phyloP scores from a whole-genome alignment of 2,797 vertebrate genomes.

The Etheostoma perlongum region DNA sequence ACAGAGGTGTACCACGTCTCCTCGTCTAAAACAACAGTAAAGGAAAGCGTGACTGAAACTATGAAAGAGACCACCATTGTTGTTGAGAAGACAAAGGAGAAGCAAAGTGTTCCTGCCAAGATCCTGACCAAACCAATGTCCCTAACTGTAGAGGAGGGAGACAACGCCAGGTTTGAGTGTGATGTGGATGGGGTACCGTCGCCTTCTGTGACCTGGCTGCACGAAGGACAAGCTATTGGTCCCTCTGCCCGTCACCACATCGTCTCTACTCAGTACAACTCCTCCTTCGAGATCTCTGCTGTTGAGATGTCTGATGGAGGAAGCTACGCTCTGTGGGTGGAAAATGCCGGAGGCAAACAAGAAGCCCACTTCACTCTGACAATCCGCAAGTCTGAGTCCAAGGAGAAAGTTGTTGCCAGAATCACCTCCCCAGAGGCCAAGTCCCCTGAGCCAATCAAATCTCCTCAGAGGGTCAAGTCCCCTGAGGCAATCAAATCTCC shows the following conservation, averaged over 20 bases:
- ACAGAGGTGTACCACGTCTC: slow-evolving; percentile 93
- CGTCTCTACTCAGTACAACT: slow-evolving; percentile 88
- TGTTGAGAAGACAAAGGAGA: slow-evolving; percentile 58
- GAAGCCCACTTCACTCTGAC: slow-evolving; percentile 94
- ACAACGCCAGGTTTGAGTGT: slow-evolving; percentile 90
- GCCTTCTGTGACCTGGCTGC: slow-evolving; percentile 91
- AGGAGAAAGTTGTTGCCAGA: slow-evolving; percentile 86
- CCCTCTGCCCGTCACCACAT: slow-evolving; percentile 89
- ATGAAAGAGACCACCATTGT: slow-evolving; percentile 77
- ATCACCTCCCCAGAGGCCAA: slow-evolving; percentile 92
- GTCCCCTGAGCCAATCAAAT: slow-evolving; percentile 78
- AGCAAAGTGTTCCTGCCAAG: slow-evolving; percentile 77
- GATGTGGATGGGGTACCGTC: slow-evolving; percentile 93
- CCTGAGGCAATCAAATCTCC: slow-evolving; percentile 85
- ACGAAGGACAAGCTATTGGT: slow-evolving; percentile 83
- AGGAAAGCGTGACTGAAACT: slow-evolving; percentile 77
- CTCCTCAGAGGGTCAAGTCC: slow-evolving; percentile 82
- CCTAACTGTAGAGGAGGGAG: slow-evolving; percentile 91
- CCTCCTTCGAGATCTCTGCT: slow-evolving; percentile 91
- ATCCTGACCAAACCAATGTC: slow-evolving; percentile 94
- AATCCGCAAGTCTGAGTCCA: slow-evolving; percentile 86
- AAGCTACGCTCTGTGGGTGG: slow-evolving; percentile 90
- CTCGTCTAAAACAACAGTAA: slow-evolving; percentile 87
- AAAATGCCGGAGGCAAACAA: slow-evolving; percentile 92
- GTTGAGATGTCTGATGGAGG: slow-evolving; percentile 94